Evolutionary conservation across 2,113 vertebrate genomes (phyloP), one percentile per base, ranked within the genome.

Genomic region (Chroicocephalus ridibundus): DNA sequence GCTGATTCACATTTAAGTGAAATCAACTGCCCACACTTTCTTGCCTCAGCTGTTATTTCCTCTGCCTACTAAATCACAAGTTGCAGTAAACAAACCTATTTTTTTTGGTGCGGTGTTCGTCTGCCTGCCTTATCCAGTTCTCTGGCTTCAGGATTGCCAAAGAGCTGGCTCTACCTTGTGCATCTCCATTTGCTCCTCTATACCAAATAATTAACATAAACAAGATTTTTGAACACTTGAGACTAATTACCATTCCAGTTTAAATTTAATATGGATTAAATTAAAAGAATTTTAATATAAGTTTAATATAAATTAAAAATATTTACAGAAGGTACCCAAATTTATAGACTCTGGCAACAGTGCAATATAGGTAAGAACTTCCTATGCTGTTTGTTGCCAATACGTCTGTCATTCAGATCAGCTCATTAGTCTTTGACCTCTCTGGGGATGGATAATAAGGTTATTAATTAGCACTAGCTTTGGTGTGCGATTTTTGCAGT

Each of bases 381-480:
- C 34, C n/a, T 78, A 4, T 4, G 1, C 32, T 75, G 42, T 61
- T 70, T 51, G 62, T 51, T 92, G 78, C 58, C 60, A 92, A 9
- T 47, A 54, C 7, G 1, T 64, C 52, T 85, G 72, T 52, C 46
- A 69, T 82, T 95, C 79, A 95, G 10, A 64, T 91, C 62, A 82
- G 46, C 84, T 94, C 32, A 80, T 97, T 97, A 93, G 88, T 91
- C 62, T 91, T 86, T 91, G 66, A 78, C 60, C 29, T 85, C 91
- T 90, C 77, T 60, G 38, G 77, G 36, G 78, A 92, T 76, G 52
- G 76, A 71, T 94, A 95, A 93, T 82, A 85, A 91, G 79, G 82
- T 87, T 94, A 95, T 86, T 96, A 94, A 97, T 96, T 97, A 96
- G 57, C 54, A 61, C 70, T n/a, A 52, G 71, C 46, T 66, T 66